Conservation (phyloP, 1,140 invertebrate species). For the Anthonomus grandis region DNA sequence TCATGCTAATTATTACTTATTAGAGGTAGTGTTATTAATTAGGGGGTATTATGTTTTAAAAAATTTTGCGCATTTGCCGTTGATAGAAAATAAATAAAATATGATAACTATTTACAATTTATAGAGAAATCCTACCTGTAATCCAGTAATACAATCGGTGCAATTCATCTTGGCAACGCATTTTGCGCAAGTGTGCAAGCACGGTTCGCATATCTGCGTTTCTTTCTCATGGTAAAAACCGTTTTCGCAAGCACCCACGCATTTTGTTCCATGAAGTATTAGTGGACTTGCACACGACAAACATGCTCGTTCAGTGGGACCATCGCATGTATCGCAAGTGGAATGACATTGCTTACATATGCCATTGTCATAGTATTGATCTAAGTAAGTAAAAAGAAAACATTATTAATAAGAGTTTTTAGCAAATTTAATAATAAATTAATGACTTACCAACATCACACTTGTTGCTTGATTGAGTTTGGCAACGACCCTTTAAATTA, state of each 20-base stretch:
- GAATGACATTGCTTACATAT: conserved; percentile 66
- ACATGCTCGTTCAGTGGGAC: conserved; percentile 63
- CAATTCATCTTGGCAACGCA: conserved; percentile 76
- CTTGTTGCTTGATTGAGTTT: conserved; percentile 60
- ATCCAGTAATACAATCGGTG: conserved; percentile 66
- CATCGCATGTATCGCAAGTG: conserved; percentile 70
- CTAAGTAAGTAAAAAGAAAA: conserved; percentile 44
- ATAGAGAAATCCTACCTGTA: conserved; percentile 57
- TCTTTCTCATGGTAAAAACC: conserved; percentile 64
- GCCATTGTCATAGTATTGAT: conserved; percentile 66
- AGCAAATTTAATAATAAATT: neutral
- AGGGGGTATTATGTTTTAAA: no score
- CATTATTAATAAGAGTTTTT: neutral
- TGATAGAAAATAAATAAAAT: no score
- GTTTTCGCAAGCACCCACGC: conserved; percentile 68
- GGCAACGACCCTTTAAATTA: conserved; percentile 68
- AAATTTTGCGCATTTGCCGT: no score
- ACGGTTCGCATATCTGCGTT: conserved; percentile 67
- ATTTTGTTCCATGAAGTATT: conserved; percentile 64
- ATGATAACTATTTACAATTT: no score
- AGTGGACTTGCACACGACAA: conserved; percentile 63
- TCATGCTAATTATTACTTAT: no score
- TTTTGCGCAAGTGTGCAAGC: conserved; percentile 71
- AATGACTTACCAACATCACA: conserved; percentile 58
- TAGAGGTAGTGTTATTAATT: no score